Evolutionary conservation across 2,888 invertebrate genomes (phyloP), one percentile per base, ranked within the genome.

Genomic region (Conus canariensis): DNA sequence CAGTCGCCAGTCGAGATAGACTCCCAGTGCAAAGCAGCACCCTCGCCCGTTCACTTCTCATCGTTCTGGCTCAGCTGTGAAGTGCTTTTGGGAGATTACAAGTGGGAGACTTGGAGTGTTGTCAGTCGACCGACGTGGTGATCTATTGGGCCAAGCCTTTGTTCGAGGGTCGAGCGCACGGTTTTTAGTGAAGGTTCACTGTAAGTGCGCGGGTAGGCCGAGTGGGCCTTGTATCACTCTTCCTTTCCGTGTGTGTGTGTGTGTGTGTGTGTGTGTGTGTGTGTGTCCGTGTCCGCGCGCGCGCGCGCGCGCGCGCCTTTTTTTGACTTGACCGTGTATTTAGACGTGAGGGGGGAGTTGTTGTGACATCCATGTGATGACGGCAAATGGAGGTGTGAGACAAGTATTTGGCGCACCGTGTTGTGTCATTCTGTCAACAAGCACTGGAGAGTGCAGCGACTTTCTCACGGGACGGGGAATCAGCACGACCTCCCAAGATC

Each of bases 401-500:
- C 80, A 80, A 80, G 45, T 45, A 45, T 14, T 45, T 45, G 45
- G 30, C 45, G 45, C 45, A 45, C 45, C 45, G 45, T 45, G 45
- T 45, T 45, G 10, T 12, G 30, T 22, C 45, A 22, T 3, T 45
- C 14, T 80, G 19, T 80, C 80, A 80, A 80, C 80, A 80, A 80
- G 30, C 80, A 30, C 30, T 14, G 30, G 12, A 25, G 6, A 45
- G 80, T 30, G 45, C 30, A 14, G 12, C n/a, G 45, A 14, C 45
- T 80, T 80, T 80, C 80, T 45, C 80, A 80, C 80, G 80, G 80
- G 80, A 80, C n/a, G 70, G 74, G n/a, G 9, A 10, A n/a, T n/a
- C n/a, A 22, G 16, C 16, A 8, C 74, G 22, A 6, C 74, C n/a
- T n/a, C n/a, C 16, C 70, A 74, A 74, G 74, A 74, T n/a, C 74